These are phyloP conservation scores for Xestia xanthographa DNA, from an alignment of 2,888 invertebrate genomes.

Conservation along the genomic window DNA sequence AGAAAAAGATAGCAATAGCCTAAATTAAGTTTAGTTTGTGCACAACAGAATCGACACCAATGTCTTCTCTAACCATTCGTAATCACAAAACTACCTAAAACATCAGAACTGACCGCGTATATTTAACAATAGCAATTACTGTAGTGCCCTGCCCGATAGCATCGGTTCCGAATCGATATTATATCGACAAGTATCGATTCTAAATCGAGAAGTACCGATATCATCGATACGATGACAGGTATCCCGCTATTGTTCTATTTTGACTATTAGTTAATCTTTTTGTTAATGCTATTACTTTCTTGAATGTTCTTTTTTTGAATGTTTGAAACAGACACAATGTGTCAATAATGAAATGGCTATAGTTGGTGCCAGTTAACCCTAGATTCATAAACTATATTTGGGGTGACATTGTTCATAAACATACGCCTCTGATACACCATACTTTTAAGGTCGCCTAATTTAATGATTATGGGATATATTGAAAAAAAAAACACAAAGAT, in stretches of 20 bases:
- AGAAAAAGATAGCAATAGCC: too few relatives aligned
- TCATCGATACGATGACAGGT: conserved; percentile 68
- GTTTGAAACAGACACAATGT: background rate
- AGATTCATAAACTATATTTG: too few relatives aligned
- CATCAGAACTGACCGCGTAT: conserved; percentile 46
- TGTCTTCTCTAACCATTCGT: conserved; percentile 54
- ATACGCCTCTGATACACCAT: too few relatives aligned
- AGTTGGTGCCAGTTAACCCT: too few relatives aligned
- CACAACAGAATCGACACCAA: too few relatives aligned
- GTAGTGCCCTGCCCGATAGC: conserved; percentile 63
- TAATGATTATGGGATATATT: too few relatives aligned
- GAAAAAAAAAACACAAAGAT: too few relatives aligned
- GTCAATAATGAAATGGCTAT: too few relatives aligned
- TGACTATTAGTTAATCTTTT: conserved; percentile 53
- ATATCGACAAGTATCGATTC: conserved; percentile 57
- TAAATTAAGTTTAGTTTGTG: too few relatives aligned
- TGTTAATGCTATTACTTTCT: conserved; percentile 16
- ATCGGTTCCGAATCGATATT: conserved; percentile 66
- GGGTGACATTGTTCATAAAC: too few relatives aligned
- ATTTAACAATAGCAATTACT: conserved; percentile 81
- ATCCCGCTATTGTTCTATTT: conserved; percentile 62
- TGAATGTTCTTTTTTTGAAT: conserved; percentile 8
- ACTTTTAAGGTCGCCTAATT: too few relatives aligned
- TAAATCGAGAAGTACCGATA: conserved; percentile 54
- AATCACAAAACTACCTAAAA: conserved; percentile 24